A percentile compares a stretch with the other conserved stretches of the same genome.
Evolutionary conservation across 2,888 invertebrate genomes (phyloP).

Genomic region (Sericinus montela): DNA sequence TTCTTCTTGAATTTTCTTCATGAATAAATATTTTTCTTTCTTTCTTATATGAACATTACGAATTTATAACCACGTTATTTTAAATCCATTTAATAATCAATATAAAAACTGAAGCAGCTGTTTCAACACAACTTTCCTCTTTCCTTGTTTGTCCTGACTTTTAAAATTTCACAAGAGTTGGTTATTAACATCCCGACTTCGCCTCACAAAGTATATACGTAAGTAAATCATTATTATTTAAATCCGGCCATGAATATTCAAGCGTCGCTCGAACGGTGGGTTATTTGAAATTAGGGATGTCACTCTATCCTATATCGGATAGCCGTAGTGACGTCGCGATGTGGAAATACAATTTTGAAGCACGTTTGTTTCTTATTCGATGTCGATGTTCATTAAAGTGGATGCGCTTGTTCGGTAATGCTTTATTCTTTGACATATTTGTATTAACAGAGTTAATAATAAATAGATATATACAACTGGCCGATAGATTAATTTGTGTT

Average conservation of each 20-base stretch:
- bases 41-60: too few species aligned
- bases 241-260: constrained; percentile 33
- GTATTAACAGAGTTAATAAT: too few species aligned
- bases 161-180: constrained; percentile 10
- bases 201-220: constrained; percentile 7
- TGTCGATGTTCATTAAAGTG: neutral
- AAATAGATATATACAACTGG: too few species aligned
- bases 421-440: too few species aligned
- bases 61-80: too few species aligned
- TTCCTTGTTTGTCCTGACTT: constrained; percentile 1
- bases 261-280: neutral
- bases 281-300: constrained; percentile 13
- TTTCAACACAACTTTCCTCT: neutral
- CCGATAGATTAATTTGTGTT: too few species aligned
- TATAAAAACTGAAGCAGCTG: neutral
- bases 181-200: constrained; percentile 5
- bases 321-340: neutral
- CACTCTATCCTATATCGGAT: constrained; percentile 8
- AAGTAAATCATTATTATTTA: constrained; percentile 29
- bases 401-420: too few species aligned
- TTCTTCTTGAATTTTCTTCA: too few species aligned
- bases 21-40: too few species aligned
- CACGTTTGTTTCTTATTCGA: neutral
- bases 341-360: neutral
- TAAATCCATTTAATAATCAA: too few species aligned